A percentile compares a stretch with the other conserved stretches of the same genome.
phyloP scores from a whole-genome alignment of 2,888 invertebrate genomes.

The Chaetogeoica ovagalla region DNA sequence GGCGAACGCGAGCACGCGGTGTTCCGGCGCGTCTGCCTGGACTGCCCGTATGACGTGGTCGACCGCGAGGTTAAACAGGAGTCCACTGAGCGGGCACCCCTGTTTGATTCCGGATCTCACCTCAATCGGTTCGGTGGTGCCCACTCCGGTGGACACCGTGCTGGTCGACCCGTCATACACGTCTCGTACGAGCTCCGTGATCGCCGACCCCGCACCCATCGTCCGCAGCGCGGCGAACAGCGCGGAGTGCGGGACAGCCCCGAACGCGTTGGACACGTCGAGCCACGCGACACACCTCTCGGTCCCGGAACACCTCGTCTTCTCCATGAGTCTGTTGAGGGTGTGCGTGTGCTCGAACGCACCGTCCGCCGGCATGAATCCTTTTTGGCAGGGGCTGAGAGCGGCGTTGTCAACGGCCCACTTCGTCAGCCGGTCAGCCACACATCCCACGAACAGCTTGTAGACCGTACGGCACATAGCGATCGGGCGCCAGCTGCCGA shows the following conservation, averaged over 20 bases:
- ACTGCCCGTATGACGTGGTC: not conserved
- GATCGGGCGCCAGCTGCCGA: too few relatives aligned
- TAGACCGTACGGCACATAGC: too few relatives aligned
- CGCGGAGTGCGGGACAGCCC: not conserved
- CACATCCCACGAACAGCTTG: too few relatives aligned
- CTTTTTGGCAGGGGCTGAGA: not conserved
- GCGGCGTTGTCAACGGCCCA: not conserved
- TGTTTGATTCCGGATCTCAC: not conserved
- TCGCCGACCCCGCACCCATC: not conserved
- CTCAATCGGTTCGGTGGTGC: too few relatives aligned
- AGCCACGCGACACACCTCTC: not conserved
- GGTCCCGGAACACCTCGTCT: not conserved
- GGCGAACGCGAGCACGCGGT: not conserved
- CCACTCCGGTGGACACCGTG: too few relatives aligned
- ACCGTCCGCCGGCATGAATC: not conserved
- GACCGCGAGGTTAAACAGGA: not conserved
- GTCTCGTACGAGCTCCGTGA: too few relatives aligned
- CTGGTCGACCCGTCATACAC: too few relatives aligned
- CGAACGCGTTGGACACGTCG: constrained; percentile 5
- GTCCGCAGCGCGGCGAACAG: not conserved
- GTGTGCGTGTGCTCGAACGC: constrained; percentile 15
- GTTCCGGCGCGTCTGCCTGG: not conserved
- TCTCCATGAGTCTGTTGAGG: not conserved
- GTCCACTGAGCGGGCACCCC: not conserved
- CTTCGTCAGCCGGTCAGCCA: too few relatives aligned